Evolutionary conservation across 2,888 invertebrate genomes (phyloP).

Genomic region (Biston betularia): DNA sequence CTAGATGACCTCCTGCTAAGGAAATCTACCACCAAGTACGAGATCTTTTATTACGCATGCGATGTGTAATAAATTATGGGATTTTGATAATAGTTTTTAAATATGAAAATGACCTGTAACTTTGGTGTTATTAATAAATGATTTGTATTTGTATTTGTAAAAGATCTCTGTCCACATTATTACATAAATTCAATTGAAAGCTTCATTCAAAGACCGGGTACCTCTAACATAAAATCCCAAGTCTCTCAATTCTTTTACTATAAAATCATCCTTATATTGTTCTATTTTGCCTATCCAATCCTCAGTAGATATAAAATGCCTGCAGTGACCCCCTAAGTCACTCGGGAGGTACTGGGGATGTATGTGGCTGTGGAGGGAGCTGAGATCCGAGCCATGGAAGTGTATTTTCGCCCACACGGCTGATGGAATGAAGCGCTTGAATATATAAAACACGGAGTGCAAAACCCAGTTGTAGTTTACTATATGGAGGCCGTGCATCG

Average conservation of each 20-base stretch:
- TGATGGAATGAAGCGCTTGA: constrained; percentile 90
- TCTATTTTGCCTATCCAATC: constrained; percentile 87
- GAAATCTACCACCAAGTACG: too few relatives aligned
- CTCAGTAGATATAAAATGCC: constrained; percentile 85
- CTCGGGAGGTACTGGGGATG: constrained; percentile 70
- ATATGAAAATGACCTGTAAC: too few relatives aligned
- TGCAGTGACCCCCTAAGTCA: constrained; percentile 79
- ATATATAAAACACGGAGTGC: constrained; percentile 90
- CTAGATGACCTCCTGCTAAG: too few relatives aligned
- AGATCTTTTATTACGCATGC: too few relatives aligned
- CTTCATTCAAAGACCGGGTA: constrained; percentile 4
- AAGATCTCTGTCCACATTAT: neutral
- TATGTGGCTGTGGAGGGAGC: constrained; percentile 71
- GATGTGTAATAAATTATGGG: too few relatives aligned
- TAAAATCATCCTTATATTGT: constrained; percentile 79
- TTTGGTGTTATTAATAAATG: too few relatives aligned
- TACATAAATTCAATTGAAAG: neutral
- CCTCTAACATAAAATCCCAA: constrained; percentile 83
- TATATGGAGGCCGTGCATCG: constrained; percentile 90
- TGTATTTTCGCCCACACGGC: constrained; percentile 85
- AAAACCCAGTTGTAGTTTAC: constrained; percentile 93
- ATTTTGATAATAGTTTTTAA: too few relatives aligned
- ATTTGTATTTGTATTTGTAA: too few relatives aligned
- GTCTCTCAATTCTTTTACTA: constrained; percentile 87
- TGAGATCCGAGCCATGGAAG: constrained; percentile 75